These are phyloP conservation scores for Notospermus geniculatus DNA, from an alignment of 1,140 invertebrate species.

Conservation along the genomic window DNA sequence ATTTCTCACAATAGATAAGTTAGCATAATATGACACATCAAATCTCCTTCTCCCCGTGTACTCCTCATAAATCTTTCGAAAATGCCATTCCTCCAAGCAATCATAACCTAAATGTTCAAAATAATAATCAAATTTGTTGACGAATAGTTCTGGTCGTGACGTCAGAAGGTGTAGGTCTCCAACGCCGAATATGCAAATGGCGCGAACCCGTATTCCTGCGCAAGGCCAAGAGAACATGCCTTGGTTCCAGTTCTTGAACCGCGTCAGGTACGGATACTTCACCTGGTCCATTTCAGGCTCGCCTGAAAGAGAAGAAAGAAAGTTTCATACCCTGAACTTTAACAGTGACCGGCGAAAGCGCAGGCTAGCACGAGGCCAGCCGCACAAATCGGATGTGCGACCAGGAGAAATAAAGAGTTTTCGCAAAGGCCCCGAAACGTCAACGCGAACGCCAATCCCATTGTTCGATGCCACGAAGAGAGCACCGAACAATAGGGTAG, in stretches of 20 bases:
- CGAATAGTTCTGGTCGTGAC: conserved; percentile 36
- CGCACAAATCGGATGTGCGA: background rate
- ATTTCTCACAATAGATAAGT: too few species aligned
- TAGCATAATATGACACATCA: too few species aligned
- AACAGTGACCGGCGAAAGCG: background rate
- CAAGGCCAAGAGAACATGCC: conserved; percentile 26
- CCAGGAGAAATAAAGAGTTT: too few species aligned
- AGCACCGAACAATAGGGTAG: too few species aligned
- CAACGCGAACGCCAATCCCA: too few species aligned
- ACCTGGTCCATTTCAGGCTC: conserved; percentile 3
- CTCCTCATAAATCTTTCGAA: conserved; percentile 24
- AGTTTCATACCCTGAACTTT: background rate
- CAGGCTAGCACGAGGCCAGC: background rate
- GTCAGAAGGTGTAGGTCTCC: conserved; percentile 34
- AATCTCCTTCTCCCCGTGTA: too few species aligned
- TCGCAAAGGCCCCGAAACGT: too few species aligned
- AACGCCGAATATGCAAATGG: conserved; percentile 44
- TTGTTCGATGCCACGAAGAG: too few species aligned
- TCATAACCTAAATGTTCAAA: conserved; percentile 38
- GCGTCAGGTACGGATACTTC: background rate
- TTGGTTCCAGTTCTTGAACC: conserved; percentile 3
- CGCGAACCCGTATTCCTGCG: conserved; percentile 32
- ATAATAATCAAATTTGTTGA: conserved; percentile 44
- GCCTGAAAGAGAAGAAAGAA: conserved; percentile 2
- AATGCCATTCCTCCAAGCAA: conserved; percentile 48